Percentiles rank a stretch among this genome's conserved stretches.
phyloP scores from a whole-genome alignment of 2,113 vertebrate genomes.

The Atractosteus spatula region DNA sequence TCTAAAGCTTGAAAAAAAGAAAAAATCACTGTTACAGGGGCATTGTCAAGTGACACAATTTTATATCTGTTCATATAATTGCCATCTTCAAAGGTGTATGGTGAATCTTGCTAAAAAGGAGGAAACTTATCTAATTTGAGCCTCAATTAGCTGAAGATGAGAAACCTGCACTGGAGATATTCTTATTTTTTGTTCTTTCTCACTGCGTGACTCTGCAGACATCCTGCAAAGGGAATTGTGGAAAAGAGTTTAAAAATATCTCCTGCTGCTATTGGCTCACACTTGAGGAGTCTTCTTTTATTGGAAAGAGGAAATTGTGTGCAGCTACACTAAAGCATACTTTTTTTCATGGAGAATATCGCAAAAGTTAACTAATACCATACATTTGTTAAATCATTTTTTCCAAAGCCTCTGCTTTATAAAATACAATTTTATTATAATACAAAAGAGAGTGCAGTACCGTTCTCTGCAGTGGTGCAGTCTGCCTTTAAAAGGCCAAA shows the following conservation, averaged over 20 bases:
- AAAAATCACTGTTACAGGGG: background rate
- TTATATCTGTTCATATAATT: constrained; percentile 9
- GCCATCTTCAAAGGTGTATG: background rate
- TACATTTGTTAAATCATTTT: too few species aligned
- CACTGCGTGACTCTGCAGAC: constrained; percentile 7
- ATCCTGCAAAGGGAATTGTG: background rate
- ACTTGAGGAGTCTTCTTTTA: too few species aligned
- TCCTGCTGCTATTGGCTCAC: too few species aligned
- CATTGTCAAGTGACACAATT: constrained; percentile 1
- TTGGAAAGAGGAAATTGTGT: too few species aligned
- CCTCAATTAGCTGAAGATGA: background rate
- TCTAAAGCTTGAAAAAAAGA: background rate
- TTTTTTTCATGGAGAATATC: background rate
- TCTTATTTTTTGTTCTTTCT: background rate
- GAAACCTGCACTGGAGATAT: background rate
- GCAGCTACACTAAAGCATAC: background rate
- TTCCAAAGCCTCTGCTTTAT: background rate
- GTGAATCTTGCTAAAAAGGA: background rate
- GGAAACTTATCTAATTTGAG: background rate
- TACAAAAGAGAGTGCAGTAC: constrained; percentile 10
- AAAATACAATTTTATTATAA: constrained; percentile 5
- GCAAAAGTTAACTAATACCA: background rate
- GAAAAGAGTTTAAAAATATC: constrained; percentile 2
- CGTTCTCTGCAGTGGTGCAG: constrained; percentile 15
- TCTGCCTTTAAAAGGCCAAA: constrained; percentile 24